Evolutionary conservation across 2,113 vertebrate species (phyloP).

Genomic region (Cochlearius cochlearius): DNA sequence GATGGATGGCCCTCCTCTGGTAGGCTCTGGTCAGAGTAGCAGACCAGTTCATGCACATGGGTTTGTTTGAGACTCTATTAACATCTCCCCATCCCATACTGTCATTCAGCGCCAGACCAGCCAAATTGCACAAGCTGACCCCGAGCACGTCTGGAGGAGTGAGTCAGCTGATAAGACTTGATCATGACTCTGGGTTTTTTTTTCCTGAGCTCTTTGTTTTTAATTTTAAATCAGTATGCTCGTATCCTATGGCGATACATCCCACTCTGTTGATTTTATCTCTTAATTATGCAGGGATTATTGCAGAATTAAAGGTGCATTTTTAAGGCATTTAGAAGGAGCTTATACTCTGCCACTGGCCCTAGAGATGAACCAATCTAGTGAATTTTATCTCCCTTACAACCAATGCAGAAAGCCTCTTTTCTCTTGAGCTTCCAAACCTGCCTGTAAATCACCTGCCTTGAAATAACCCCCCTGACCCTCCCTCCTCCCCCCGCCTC

Average conservation of each 20-base stretch:
- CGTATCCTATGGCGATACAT: not conserved
- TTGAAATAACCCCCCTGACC: not conserved
- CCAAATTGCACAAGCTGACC: not conserved
- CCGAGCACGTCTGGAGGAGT: accelerated
- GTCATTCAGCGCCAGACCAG: accelerated
- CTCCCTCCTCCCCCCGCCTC: not conserved
- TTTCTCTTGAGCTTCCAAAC: not conserved
- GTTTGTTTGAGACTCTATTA: not conserved
- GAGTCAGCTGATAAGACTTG: not conserved
- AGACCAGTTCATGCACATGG: accelerated
- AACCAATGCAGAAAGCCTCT: not conserved
- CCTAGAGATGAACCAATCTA: not conserved
- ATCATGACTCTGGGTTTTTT: not conserved
- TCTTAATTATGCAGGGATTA: not conserved
- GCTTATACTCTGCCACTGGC: not conserved
- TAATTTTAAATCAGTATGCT: not conserved
- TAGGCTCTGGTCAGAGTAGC: not conserved
- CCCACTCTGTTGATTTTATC: not conserved
- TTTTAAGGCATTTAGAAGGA: not conserved
- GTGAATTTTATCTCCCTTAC: not conserved
- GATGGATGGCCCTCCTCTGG: accelerated
- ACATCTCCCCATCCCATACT: not conserved
- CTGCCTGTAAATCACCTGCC: not conserved
- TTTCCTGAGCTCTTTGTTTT: not conserved
- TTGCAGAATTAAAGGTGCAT: not conserved